Base-by-base conservation (phyloP, 2,797 vertebrate genomes). In the Spinibarbus caldwelli region DNA sequence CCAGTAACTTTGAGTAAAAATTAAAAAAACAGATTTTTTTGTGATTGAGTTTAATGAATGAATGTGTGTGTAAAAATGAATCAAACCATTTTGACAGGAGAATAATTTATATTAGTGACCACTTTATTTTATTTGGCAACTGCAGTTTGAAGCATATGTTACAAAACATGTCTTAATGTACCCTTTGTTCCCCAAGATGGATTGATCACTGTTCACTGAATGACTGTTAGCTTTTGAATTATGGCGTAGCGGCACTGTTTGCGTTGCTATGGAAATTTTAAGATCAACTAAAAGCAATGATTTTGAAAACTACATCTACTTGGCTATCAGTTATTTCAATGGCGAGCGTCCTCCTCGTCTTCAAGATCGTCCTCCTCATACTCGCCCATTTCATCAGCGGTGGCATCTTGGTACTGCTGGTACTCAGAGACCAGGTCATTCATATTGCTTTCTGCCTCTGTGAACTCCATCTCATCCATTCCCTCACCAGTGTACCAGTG, bases 331-430 rank as follows among this genome's bases (percentile, higher is more conserved):
- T 19, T 14, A 0, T 68, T 87, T 94, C 91, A 95, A 86, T 95
- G 94, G 75, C n/a, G 93, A 2, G 85, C 86, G 0, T 94, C 94
- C 0, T 95, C 95, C 78, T 95, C 95, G 23, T 96, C 95, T 80
- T 95, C 95, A 4, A 95, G 90, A 83, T 96, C 95, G 11, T 96
- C 95, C 21, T 96, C 92, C 78, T 93, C 94, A 0, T 96, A 97
- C 89, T 97, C 96, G 0, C 96, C 96, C 71, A 95, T 95, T 86
- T 97, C 97, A 1, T 97, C 97, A 0, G 95, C 95, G 0, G 96
- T 97, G 92, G 96, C 97, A 0, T 97, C 97, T 89, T 97, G 97
- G 88, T 97, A 97, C 92, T 97, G 97, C 92, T 97, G 97, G 86
- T 97, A 97, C 92, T 97, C 96, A 0, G 96, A 97, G 83, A 96